Percentiles rank a stretch among this genome's conserved stretches.
phyloP scores from a whole-genome alignment of 2,888 invertebrate species.

The Tubulanus polymorphus region DNA sequence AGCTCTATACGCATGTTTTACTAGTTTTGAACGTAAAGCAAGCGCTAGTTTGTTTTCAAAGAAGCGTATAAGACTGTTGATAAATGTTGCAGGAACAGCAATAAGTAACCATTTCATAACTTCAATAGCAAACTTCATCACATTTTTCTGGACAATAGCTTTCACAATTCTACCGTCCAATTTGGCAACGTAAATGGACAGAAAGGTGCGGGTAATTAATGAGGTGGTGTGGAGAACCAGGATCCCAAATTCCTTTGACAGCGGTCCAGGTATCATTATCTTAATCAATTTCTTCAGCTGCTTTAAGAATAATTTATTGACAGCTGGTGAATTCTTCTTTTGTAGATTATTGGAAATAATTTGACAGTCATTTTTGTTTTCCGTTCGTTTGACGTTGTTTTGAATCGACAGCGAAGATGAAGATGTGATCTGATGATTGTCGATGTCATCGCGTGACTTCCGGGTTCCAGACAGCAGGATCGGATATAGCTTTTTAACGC shows the following conservation, averaged over 20 bases:
- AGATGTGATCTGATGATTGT: too few relatives aligned
- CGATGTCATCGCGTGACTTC: not conserved
- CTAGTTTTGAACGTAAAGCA: conserved; percentile 84
- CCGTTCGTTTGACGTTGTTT: conserved; percentile 2
- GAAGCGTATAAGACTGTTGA: conserved; percentile 95
- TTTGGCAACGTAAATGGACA: conserved; percentile 96
- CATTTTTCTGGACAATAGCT: conserved; percentile 79
- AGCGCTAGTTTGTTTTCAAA: conserved; percentile 87
- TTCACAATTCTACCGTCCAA: conserved; percentile 91
- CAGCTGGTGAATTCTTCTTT: conserved; percentile 32
- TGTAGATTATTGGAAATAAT: conserved; percentile 6
- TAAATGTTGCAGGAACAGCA: conserved; percentile 94
- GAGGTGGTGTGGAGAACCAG: conserved; percentile 83
- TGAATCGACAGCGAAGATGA: conserved; percentile 5
- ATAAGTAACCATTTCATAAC: conserved; percentile 90
- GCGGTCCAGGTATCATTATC: conserved; percentile 83
- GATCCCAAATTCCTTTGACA: conserved; percentile 60
- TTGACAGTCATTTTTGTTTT: not conserved
- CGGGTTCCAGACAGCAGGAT: too few relatives aligned
- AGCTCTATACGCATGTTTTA: conserved; percentile 85
- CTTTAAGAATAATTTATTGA: conserved; percentile 57
- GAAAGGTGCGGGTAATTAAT: conserved; percentile 84
- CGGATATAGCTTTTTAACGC: conserved; percentile 32
- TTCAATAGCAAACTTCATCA: conserved; percentile 38
- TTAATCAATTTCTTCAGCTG: conserved; percentile 74